Conservation (phyloP, 2,113 vertebrate genomes). For the Nothocercus nigrocapillus region DNA sequence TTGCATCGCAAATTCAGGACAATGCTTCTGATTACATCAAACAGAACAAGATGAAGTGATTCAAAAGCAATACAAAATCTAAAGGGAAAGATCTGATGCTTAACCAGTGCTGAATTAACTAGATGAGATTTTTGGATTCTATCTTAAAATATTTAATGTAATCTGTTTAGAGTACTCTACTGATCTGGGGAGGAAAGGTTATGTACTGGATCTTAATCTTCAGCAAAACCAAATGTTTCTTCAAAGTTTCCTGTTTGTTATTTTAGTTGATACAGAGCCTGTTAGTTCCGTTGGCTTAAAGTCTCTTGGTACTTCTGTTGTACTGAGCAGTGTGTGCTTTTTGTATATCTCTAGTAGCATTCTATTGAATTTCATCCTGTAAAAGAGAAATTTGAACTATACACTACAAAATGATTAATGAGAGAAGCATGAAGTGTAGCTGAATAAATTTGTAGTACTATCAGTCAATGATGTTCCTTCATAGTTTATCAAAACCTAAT, state of each 20-base stretch:
- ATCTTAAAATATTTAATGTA: background rate
- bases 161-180: background rate
- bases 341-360: background rate
- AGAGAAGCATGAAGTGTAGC: accelerated
- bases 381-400: background rate
- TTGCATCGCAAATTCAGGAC: background rate
- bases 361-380: background rate
- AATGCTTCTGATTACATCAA: background rate
- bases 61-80: background rate
- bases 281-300: background rate
- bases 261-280: background rate
- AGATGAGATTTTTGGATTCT: background rate
- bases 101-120: background rate
- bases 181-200: background rate
- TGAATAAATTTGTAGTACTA: background rate
- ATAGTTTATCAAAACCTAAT: background rate
- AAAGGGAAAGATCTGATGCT: background rate
- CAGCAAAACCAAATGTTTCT: background rate
- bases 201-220: background rate
- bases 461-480: background rate
- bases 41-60: background rate
- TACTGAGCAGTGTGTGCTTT: background rate
- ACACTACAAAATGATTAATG: background rate
- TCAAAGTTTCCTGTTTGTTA: background rate
- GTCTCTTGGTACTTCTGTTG: background rate